These are phyloP conservation scores for Drosophila teissieri DNA, from an alignment of 1,140 invertebrate genomes.

Conservation along the genomic window DNA sequence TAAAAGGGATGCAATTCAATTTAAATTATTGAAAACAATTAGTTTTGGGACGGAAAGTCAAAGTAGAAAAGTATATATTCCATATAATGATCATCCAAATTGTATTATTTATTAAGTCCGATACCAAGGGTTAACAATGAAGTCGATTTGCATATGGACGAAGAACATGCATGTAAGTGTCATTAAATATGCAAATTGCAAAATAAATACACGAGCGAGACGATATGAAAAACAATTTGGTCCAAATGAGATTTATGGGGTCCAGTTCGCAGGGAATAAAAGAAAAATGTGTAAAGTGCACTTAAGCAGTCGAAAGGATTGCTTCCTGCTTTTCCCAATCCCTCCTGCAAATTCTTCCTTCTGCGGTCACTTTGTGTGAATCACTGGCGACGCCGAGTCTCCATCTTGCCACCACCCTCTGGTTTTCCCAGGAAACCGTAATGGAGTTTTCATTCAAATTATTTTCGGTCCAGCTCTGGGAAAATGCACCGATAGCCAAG, in stretches of 20 bases:
- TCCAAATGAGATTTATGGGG: constrained; percentile 74
- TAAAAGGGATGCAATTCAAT: too few species aligned
- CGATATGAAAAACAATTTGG: constrained; percentile 69
- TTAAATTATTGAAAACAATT: neutral
- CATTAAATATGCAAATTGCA: constrained; percentile 82
- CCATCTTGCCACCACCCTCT: constrained; percentile 4
- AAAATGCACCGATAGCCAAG: constrained; percentile 42
- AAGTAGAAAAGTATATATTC: too few species aligned
- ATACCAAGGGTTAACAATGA: constrained; percentile 30
- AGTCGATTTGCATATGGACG: constrained; percentile 37
- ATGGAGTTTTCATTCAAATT: constrained; percentile 84
- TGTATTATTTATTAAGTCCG: constrained; percentile 18
- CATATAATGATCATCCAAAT: too few species aligned
- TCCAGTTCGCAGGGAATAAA: constrained; percentile 57
- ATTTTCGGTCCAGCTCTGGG: constrained; percentile 54
- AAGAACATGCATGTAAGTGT: constrained; percentile 70
- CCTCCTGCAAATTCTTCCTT: neutral
- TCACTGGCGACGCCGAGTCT: constrained; percentile 66
- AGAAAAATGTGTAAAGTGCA: constrained; percentile 79
- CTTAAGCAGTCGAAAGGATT: constrained; percentile 73
- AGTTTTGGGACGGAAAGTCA: too few species aligned
- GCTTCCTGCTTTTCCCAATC: constrained; percentile 32
- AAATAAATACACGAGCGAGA: constrained; percentile 53
- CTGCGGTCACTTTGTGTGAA: constrained; percentile 62
- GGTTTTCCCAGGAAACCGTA: constrained; percentile 69